Percentiles rank a stretch among this genome's conserved stretches.
These are phyloP conservation scores for Saturnia japonica DNA, from an alignment of 2,888 invertebrate species.

Conservation along the genomic window DNA sequence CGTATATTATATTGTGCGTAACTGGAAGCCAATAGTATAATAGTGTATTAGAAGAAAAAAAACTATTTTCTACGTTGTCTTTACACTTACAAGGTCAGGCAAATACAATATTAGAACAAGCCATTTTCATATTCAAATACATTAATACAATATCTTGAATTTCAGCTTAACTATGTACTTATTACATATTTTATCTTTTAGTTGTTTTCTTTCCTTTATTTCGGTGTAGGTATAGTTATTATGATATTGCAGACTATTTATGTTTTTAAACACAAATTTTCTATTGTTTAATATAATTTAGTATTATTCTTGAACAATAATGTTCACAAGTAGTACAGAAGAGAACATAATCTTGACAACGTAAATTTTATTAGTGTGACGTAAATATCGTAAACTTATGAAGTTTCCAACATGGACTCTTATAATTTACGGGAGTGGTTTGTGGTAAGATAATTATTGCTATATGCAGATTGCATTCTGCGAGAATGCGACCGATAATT, in stretches of 20 bases:
- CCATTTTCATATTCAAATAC: not conserved
- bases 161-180: not conserved
- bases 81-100: not conserved
- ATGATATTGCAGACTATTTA: too few species aligned
- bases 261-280: too few species aligned
- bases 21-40: not conserved
- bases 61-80: not conserved
- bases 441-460: not conserved
- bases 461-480: not conserved
- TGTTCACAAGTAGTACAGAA: not conserved
- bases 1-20: not conserved
- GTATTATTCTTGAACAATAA: not conserved
- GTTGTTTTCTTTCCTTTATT: too few species aligned
- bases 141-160: not conserved
- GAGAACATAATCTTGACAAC: not conserved
- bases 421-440: not conserved
- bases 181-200: not conserved
- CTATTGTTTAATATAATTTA: not conserved
- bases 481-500: not conserved
- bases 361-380: not conserved
- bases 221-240: not conserved
- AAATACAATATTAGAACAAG: not conserved
- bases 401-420: not conserved
- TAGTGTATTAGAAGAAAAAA: too few species aligned
- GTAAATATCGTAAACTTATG: not conserved